phyloP scores from a whole-genome alignment of 2,797 vertebrate species.

The Cyclura pinguis region DNA sequence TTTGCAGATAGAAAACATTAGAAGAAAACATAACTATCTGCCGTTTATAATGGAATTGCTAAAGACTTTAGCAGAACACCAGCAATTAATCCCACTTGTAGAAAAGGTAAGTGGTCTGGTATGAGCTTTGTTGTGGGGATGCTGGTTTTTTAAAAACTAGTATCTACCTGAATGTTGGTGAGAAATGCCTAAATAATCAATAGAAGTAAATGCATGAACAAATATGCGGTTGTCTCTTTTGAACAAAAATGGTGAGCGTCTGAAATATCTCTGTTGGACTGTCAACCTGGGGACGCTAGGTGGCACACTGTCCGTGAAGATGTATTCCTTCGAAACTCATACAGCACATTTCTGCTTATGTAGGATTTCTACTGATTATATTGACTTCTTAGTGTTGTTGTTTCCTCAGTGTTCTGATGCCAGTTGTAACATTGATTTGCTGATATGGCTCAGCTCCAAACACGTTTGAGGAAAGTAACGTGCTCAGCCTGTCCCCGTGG shows the following conservation, averaged over 20 bases:
- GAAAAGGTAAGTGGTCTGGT: slow-evolving; percentile 87
- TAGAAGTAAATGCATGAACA: not conserved
- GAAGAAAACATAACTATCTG: slow-evolving; percentile 98
- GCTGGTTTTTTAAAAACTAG: not conserved
- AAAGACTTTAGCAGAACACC: slow-evolving; percentile 97
- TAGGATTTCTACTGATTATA: not conserved
- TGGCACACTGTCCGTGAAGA: slow-evolving; percentile 31
- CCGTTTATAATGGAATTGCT: slow-evolving; percentile 98
- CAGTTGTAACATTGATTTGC: slow-evolving; percentile 15
- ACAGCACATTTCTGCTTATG: not conserved
- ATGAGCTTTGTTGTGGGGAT: not conserved
- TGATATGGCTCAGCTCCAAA: slow-evolving; percentile 12
- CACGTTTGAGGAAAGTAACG: slow-evolving; percentile 14
- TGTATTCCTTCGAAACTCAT: not conserved
- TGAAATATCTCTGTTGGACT: not conserved
- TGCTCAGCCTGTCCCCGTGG: not conserved
- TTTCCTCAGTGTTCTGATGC: not conserved
- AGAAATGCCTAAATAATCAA: not conserved
- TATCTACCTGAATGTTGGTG: not conserved
- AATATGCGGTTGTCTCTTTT: not conserved
- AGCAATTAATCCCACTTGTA: slow-evolving; percentile 96
- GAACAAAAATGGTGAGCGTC: not conserved
- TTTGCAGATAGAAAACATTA: slow-evolving; percentile 95
- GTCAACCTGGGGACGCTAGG: slow-evolving; percentile 39
- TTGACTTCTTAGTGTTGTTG: not conserved